These are phyloP conservation scores for Ectemnius lituratus DNA, from an alignment of 2,888 invertebrate genomes.

Conservation along the genomic window DNA sequence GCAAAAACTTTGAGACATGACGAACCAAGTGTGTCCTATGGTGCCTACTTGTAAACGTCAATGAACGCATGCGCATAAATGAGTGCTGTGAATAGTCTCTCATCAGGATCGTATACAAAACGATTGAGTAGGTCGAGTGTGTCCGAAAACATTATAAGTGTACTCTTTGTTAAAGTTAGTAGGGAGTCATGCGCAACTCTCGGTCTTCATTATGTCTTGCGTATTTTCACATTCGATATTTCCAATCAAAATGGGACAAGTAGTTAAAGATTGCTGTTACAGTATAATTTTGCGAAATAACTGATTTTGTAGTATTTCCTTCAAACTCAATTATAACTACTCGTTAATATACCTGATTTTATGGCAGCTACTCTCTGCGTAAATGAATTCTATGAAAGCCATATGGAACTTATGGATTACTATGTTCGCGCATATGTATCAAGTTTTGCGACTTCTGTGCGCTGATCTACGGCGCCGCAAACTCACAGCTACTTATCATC, in stretches of 20 bases:
- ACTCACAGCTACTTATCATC: conserved; percentile 14
- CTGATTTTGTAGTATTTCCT: conserved; percentile 35
- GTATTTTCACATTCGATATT: too few relatives aligned
- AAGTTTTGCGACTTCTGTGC: conserved; percentile 14
- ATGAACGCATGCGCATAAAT: conserved; percentile 53
- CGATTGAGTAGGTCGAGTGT: conserved; percentile 22
- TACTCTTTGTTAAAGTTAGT: conserved; percentile 10
- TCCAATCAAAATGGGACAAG: too few relatives aligned
- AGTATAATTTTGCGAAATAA: conserved; percentile 18
- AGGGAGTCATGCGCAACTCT: neutral
- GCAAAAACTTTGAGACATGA: conserved; percentile 39
- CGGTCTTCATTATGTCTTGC: too few relatives aligned
- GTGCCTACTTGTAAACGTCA: conserved; percentile 44
- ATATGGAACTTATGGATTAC: neutral
- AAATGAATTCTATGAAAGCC: too few relatives aligned
- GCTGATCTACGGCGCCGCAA: conserved; percentile 29
- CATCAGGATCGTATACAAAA: conserved; percentile 38
- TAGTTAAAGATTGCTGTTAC: neutral
- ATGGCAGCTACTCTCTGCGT: too few relatives aligned
- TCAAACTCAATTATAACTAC: neutral
- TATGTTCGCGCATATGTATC: neutral
- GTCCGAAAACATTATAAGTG: conserved; percentile 42
- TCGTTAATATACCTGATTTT: too few relatives aligned
- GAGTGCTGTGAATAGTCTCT: conserved; percentile 40
- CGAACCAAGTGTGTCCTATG: conserved; percentile 24